Evolutionary conservation across 1,140 invertebrate genomes (phyloP), one percentile per base, ranked within the genome.

Genomic region (Amyelois transitella): DNA sequence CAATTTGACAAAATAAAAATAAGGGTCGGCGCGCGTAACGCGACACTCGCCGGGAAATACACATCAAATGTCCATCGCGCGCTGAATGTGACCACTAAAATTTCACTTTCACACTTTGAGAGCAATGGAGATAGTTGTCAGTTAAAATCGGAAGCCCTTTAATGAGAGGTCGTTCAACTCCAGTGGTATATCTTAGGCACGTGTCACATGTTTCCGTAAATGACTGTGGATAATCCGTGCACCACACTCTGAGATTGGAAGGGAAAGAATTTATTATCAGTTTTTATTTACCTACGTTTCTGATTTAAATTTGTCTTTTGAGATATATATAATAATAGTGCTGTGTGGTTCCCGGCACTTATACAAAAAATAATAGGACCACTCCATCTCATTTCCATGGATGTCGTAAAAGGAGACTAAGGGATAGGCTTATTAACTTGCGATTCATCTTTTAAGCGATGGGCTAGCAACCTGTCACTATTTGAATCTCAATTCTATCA

Each of bases 1-100:
- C 79, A 81, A 86, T 86, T 86, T 86, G 77, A 86, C 81, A 83
- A 83, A 86, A 85, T 83, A 82, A 86, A 83, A 84, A 80, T 81
- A 84, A 83, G 76, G 77, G 78, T 72, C 77, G 65, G 10, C 69
- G 64, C 69, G 64, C 66, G 81, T 84, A 86, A 86, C 75, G 72
- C 73, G 81, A 86, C 81, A 86, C 81, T 69, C 44, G 50, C 47
- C 67, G 71, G 48, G 61, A 60, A 69, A 61, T 52, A 14, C 17
- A 38, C 5, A 38, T 2, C 12, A 2, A 14, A 12, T 38, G n/a
- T 14, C 32, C 32, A 38, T 14, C 17, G 32, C 32, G 32, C 32
- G 12, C 12, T 38, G 5, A 4, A 6, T 14, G n/a, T 1, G n/a
- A 38, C 0, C n/a, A 14, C 17, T n/a, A 14, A 14, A 6, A 38